Evolutionary conservation across 2,113 vertebrate species (phyloP), one percentile per base, ranked within the genome.

Genomic region (Ornithorhynchus anatinus): DNA sequence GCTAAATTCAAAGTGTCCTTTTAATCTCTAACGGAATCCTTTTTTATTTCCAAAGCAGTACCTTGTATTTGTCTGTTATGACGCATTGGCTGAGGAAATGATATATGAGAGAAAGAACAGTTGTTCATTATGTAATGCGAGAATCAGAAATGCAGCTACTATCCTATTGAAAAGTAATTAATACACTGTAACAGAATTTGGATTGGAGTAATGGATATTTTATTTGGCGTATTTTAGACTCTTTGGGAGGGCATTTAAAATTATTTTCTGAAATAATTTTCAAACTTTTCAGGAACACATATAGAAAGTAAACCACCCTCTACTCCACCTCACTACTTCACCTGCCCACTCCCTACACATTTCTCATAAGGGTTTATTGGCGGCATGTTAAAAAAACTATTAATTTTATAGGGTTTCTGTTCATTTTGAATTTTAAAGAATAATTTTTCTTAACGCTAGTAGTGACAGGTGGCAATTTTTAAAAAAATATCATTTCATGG

Each of bases 121-220:
- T 45, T 76, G 72, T 85, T 69, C 35, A 7, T 79, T 83, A 47
- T 60, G 25, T 58, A 75, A 63, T 53, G 60, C 29, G 47, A 58
- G 59, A 60, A 59, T 47, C 35, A 27, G 14, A 75, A 65, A 36
- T 32, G 17, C 75, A 47, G 38, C 16, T 44, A 13, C 5, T 31
- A 7, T 65, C 23, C 54, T 81, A n/a, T 44, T 62, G 39, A 20
- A 1, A 44, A 58, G 62, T 71, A 33, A n/a, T 25, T 54, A 37
- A 50, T 19, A 72, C 52, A 75, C 22, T 39, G 10, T 27, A 33
- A 22, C 45, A 66, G 17, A 69, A 54, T 70, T 73, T 74, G 70
- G 20, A 80, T 45, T 6, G 5, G 39, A 81, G 43, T 20, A 43
- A 72, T 73, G 52, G 36, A 29, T 65, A 57, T 58, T 73, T 81